Evolutionary conservation across 2,113 vertebrate species (phyloP), one percentile per base, ranked within the genome.

Genomic region (Corythaixoides concolor): DNA sequence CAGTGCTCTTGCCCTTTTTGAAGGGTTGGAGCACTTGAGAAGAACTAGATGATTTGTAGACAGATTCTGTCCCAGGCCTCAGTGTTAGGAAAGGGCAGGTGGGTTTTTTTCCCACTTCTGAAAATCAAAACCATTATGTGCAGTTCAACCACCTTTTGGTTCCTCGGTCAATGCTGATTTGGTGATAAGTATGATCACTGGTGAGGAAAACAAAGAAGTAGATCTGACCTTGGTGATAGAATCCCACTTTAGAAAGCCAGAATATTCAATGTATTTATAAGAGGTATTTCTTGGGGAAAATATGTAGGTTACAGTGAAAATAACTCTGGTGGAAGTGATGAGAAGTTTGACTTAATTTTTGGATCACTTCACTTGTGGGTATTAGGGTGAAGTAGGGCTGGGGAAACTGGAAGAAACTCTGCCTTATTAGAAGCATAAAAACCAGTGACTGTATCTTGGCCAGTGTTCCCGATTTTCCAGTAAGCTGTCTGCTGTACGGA

Each of bases 381-480:
- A 80, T 94, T 53, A 85, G 93, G 90, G 86, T 96, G 77, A 95
- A 97, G 95, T 81, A 81, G 69, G 76, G 50, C 72, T 82, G 58
- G 69, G 55, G 45, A 93, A 95, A 94, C 72, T 84, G 85, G 74
- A 80, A 83, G 52, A 53, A 94, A 75, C 47, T 92, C 79, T 89
- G 70, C 88, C 95, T 96, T 95, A 94, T 95, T 94, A 97, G 94
- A 96, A 92, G 87, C 76, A 93, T 79, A 95, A 97, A 97, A 91
- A 73, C 93, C 88, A 89, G 88, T 94, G 95, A 80, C 96, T 97
- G 20, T 87, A 69, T 97, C 97, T 98, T 98, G 98, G 98, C 98
- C 89, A 81, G 88, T 96, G 96, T 94, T 97, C 96, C 92, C 68
- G 93, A 96, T 98, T 98, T 98, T 98, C 98, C 98, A 98, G 98